phyloP scores from a whole-genome alignment of 2,113 vertebrate species.

The Hassar affinis region DNA sequence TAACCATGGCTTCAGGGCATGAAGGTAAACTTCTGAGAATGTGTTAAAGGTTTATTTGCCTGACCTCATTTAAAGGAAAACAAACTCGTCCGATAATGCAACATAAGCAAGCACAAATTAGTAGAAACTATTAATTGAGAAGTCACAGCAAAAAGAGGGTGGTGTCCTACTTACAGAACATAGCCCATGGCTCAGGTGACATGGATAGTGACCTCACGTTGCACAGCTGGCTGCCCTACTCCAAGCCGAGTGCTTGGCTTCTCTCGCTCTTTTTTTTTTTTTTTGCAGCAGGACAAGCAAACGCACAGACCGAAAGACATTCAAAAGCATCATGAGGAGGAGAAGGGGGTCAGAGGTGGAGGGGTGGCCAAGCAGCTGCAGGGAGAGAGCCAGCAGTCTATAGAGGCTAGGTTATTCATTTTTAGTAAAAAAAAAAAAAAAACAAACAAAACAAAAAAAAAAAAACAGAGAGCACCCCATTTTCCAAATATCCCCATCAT shows the following conservation, averaged over 20 bases:
- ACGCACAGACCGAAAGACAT: slow-evolving; percentile 98
- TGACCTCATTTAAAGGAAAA: neutral
- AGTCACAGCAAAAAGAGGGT: slow-evolving; percentile 77
- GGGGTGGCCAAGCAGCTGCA: slow-evolving; percentile 90
- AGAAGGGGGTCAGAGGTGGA: slow-evolving; percentile 79
- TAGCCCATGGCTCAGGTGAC: slow-evolving; percentile 84
- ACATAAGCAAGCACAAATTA: slow-evolving; percentile 55
- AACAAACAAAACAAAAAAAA: too few relatives aligned
- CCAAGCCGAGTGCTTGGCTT: slow-evolving; percentile 94
- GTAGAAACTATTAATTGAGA: slow-evolving; percentile 69
- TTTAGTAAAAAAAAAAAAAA: too few relatives aligned
- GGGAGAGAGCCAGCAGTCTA: slow-evolving; percentile 87
- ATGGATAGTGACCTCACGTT: slow-evolving; percentile 94
- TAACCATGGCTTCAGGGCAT: slow-evolving; percentile 58
- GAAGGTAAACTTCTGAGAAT: slow-evolving; percentile 56
- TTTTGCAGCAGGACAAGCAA: slow-evolving; percentile 90
- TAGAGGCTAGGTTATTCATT: slow-evolving; percentile 87
- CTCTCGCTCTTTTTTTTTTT: slow-evolving; percentile 55
- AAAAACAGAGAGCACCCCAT: slow-evolving; percentile 79
- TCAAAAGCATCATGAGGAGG: slow-evolving; percentile 95
- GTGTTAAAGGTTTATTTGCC: slow-evolving; percentile 19
- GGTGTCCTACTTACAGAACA: slow-evolving; percentile 98
- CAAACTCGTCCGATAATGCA: slow-evolving; percentile 50
- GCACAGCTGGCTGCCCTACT: slow-evolving; percentile 92
- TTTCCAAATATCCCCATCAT: slow-evolving; percentile 90